phyloP scores from a whole-genome alignment of 92 coral and sea anemone species.

The Nematostella vectensis region DNA sequence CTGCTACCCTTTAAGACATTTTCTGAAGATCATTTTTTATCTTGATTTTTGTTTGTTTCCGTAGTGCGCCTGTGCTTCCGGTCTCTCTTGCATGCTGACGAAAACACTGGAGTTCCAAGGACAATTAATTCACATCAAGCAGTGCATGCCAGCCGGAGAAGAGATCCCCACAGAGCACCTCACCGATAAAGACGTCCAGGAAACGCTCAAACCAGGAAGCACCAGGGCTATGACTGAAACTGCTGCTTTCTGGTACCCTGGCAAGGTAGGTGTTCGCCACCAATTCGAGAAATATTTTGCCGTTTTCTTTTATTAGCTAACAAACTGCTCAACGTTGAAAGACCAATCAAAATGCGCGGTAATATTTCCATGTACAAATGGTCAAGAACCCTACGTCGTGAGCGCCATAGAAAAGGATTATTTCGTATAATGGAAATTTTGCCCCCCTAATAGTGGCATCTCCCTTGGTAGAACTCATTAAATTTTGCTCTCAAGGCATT shows the following conservation, averaged over 20 bases:
- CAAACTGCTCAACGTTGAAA: no score
- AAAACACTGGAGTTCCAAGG: slow-evolving; percentile 7
- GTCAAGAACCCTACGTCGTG: no score
- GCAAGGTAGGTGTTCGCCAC: slow-evolving; percentile 12
- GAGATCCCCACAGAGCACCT: slow-evolving; percentile 8
- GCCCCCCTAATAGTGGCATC: no score
- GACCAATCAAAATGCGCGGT: no score
- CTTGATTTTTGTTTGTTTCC: neutral
- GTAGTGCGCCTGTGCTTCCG: slow-evolving; percentile 1
- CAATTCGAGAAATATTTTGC: no score
- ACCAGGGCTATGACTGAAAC: neutral
- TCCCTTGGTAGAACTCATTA: no score
- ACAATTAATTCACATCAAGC: slow-evolving; percentile 4
- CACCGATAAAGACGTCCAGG: slow-evolving; percentile 10
- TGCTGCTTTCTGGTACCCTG: slow-evolving; percentile 8
- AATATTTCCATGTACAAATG: no score
- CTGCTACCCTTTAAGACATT: no score
- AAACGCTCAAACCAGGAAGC: slow-evolving; percentile 18
- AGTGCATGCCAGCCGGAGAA: slow-evolving; percentile 7
- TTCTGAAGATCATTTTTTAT: neutral
- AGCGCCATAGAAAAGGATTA: no score
- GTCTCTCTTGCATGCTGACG: slow-evolving; percentile 7
- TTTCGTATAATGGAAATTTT: no score
- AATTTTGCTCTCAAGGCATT: no score
- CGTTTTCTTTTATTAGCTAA: no score